phyloP scores from a whole-genome alignment of 2,113 vertebrate genomes.

The Limanda limanda region DNA sequence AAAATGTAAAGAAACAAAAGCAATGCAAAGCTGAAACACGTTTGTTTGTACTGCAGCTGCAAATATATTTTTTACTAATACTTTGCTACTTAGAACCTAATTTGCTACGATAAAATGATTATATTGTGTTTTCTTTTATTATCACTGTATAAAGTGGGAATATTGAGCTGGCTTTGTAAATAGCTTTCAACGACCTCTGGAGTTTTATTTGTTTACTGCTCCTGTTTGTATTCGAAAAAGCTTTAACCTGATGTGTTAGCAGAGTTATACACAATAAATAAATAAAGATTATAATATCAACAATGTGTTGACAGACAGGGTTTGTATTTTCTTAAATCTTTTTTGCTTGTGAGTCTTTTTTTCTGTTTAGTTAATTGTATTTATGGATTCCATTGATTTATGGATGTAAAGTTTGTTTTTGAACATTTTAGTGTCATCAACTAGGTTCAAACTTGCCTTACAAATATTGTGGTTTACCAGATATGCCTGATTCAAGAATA shows the following conservation, averaged over 20 bases:
- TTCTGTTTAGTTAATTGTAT: no score
- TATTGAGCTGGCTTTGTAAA: slow-evolving; percentile 64
- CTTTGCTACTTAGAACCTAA: slow-evolving; percentile 66
- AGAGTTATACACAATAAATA: slow-evolving; percentile 67
- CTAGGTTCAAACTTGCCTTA: neutral
- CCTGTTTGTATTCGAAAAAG: slow-evolving; percentile 56
- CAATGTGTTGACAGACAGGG: slow-evolving; percentile 7
- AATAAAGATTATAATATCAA: slow-evolving; percentile 49
- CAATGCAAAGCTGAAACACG: slow-evolving; percentile 48
- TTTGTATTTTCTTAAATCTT: neutral
- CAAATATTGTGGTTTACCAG: no score
- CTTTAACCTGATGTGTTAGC: slow-evolving; percentile 66
- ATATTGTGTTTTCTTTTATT: slow-evolving; percentile 41
- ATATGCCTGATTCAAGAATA: no score
- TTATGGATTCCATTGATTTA: no score
- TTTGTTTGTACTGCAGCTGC: slow-evolving; percentile 42
- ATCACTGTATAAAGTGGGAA: slow-evolving; percentile 58
- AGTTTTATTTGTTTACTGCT: slow-evolving; percentile 59
- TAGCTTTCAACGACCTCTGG: slow-evolving; percentile 64
- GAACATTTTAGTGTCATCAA: neutral
- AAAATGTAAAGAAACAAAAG: slow-evolving; percentile 49
- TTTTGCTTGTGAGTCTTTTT: neutral
- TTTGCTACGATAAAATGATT: slow-evolving; percentile 54
- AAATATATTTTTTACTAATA: slow-evolving; percentile 69
- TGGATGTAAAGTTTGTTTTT: no score